Conservation (phyloP, 1,140 invertebrate species). For the Drosophila grimshawi region DNA sequence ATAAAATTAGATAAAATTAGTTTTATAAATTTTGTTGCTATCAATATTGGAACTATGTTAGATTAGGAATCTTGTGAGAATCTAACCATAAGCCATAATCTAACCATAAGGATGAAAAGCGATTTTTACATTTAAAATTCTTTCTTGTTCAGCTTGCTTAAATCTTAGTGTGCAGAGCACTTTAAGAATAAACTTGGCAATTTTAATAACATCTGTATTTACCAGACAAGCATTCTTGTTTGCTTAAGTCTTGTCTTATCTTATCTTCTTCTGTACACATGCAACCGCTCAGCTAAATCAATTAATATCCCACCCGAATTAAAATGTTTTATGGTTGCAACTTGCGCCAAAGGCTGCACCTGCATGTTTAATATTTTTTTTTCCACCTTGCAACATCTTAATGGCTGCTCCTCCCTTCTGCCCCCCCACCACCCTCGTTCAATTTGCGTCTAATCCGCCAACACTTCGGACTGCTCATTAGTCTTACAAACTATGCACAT, state of each 20-base stretch:
- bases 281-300: neutral
- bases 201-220: too few relatives aligned
- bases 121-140: too few relatives aligned
- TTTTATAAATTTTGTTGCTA: too few relatives aligned
- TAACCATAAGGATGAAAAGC: neutral
- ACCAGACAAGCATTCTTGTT: too few relatives aligned
- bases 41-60: too few relatives aligned
- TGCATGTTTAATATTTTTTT: slow-evolving; percentile 4
- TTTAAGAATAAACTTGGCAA: too few relatives aligned
- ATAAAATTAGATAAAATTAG: too few relatives aligned
- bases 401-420: neutral
- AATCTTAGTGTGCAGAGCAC: too few relatives aligned
- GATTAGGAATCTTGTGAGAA: too few relatives aligned
- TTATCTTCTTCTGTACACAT: too few relatives aligned
- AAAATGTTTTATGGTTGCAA: slow-evolving; percentile 13
- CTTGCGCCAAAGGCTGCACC: neutral
- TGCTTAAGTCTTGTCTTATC: too few relatives aligned
- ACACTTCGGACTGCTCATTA: slow-evolving; percentile 49
- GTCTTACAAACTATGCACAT: slow-evolving; percentile 51
- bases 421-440: neutral
- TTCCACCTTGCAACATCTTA: slow-evolving; percentile 29
- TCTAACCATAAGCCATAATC: neutral
- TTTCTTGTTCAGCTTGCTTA: too few relatives aligned
- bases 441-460: slow-evolving; percentile 3
- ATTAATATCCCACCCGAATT: slow-evolving; percentile 3